Evolutionary conservation across 2,888 invertebrate species (phyloP).

Genomic region (Mimachlamys varia): DNA sequence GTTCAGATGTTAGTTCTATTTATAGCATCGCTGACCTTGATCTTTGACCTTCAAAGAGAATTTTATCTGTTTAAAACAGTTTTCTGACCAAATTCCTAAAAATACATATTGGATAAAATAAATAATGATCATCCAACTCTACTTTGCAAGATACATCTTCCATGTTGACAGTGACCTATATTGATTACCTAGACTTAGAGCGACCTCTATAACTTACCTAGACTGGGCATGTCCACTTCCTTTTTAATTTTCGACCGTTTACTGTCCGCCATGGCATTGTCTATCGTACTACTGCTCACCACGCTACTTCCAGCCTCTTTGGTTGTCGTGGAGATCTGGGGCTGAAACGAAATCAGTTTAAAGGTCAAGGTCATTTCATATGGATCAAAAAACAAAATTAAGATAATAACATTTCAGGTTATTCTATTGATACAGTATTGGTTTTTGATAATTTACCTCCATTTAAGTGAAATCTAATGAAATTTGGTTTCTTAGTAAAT

Average conservation of each 20-base stretch:
- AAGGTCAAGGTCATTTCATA: slow-evolving; percentile 19
- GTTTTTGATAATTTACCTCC: neutral
- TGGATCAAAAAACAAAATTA: neutral
- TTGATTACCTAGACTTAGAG: too few species aligned
- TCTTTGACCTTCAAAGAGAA: too few species aligned
- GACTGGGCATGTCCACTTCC: slow-evolving; percentile 63
- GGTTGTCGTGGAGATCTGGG: slow-evolving; percentile 72
- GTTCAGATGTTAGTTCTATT: too few species aligned
- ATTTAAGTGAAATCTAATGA: neutral
- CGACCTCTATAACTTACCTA: slow-evolving; percentile 48
- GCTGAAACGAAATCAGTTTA: slow-evolving; percentile 50
- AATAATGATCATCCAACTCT: neutral
- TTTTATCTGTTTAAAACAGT: neutral
- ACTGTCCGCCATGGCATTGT: slow-evolving; percentile 60
- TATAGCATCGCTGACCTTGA: too few species aligned
- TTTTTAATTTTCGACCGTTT: slow-evolving; percentile 76
- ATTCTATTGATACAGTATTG: neutral
- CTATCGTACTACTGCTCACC: slow-evolving; percentile 82
- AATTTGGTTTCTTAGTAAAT: neutral
- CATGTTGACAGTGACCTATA: too few species aligned
- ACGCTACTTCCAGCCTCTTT: slow-evolving; percentile 79
- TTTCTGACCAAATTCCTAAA: neutral
- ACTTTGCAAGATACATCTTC: neutral
- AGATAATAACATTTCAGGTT: neutral
- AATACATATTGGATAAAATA: too few species aligned